A percentile compares a stretch with the other conserved stretches of the same genome.
These are phyloP conservation scores for Musca vetustissima DNA, from an alignment of 1,140 invertebrate genomes.

Conservation along the genomic window DNA sequence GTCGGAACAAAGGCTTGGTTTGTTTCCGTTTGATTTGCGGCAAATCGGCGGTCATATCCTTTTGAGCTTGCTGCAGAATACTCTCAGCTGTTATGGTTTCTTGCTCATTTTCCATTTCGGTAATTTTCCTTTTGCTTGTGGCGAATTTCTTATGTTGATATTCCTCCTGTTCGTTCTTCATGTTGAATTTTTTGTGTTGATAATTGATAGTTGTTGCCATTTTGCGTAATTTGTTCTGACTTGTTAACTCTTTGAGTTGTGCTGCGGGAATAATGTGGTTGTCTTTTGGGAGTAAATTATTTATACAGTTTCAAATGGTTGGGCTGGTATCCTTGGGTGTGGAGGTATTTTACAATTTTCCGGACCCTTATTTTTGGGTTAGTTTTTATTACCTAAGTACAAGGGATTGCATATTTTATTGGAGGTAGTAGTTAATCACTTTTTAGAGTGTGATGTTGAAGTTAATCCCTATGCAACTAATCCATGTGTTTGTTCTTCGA, in stretches of 20 bases:
- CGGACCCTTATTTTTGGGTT: no score
- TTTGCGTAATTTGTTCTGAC: not conserved
- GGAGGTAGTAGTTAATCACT: no score
- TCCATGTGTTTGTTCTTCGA: no score
- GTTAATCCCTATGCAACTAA: no score
- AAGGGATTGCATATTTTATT: no score
- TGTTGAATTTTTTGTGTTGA: not conserved
- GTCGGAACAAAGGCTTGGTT: not conserved
- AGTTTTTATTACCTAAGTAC: no score
- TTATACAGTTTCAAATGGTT: not conserved
- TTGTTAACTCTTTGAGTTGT: not conserved
- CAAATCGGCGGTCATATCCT: no score
- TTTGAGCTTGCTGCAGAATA: no score
- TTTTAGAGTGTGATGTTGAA: no score
- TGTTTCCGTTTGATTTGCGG: not conserved
- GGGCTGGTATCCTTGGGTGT: no score
- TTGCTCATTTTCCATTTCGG: not conserved
- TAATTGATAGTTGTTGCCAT: not conserved
- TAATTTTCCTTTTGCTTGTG: not conserved
- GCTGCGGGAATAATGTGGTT: not conserved
- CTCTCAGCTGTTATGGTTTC: no score
- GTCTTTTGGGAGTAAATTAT: not conserved
- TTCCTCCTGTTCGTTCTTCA: not conserved
- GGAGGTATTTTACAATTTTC: no score
- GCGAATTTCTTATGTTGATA: slow-evolving; percentile 1